Evolutionary conservation across 2,797 vertebrate species (phyloP), one percentile per base, ranked within the genome.

Genomic region (Sciaenops ocellatus): DNA sequence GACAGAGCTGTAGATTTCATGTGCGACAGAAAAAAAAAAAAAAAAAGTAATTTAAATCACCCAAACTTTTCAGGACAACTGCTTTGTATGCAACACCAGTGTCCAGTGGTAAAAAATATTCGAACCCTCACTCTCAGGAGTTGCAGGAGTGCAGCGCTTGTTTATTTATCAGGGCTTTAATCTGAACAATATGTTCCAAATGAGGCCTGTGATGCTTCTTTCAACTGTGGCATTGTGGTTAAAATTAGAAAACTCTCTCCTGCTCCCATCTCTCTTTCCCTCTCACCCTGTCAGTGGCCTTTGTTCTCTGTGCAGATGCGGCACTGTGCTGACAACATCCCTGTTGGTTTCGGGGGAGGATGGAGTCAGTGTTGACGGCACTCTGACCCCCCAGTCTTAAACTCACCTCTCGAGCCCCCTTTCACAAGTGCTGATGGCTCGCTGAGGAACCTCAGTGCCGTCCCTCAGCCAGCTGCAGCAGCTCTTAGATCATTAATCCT

Each of bases 181-280:
- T 93, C 55, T 89, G 92, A 93, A 92, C 89, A 93, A 73, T 87
- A 88, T 93, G 94, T 85, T 89, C 86, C 86, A 91, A 93, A 94
- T 91, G 90, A 92, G 86, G 86, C 90, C 81, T 85, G 84, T 81
- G 90, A 87, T 92, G 85, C 82, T 80, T 88, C 82, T 85, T 72
- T 87, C 85, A 65, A 76, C 81, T 83, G 79, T 79, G 81, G 88
- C 75, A 72, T 89, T 90, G 88, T 83, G 82, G 79, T 89, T 88
- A 83, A 87, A 87, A 78, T 83, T 69, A 86, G 86, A 87, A 81
- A 83, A 75, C 52, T 78, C 81, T 48, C 83, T 44, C 66, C 52
- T 66, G 52, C 68, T 86, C 72, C 80, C 67, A 66, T 83, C 80
- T 78, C 67, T 71, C 61, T 34, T 30, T 56, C 66, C 59, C 69